A percentile compares a stretch with the other conserved stretches of the same genome.
phyloP scores from a whole-genome alignment of 1,140 invertebrate genomes.

The Hylaeus anthracinus region DNA sequence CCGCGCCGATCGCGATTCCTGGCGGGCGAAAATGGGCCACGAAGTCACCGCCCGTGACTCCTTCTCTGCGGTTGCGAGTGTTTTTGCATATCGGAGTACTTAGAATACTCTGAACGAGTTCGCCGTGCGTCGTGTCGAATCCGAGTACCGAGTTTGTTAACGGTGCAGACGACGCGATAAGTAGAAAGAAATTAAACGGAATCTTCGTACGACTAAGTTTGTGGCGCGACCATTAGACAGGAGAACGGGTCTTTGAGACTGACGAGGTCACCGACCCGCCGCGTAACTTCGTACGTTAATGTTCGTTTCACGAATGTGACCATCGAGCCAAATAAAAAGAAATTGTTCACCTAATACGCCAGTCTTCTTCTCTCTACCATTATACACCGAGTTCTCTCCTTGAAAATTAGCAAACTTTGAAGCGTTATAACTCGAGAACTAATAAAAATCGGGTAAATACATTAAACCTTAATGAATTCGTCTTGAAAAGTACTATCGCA shows the following conservation, averaged over 20 bases:
- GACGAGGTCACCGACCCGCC: constrained; percentile 51
- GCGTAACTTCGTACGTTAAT: constrained; percentile 44
- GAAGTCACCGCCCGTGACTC: background rate
- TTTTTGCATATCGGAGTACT: background rate
- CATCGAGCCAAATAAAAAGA: background rate
- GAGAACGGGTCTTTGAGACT: constrained; percentile 36
- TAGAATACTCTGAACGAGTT: no score
- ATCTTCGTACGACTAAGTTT: constrained; percentile 47
- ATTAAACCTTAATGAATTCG: no score
- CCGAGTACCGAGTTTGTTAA: background rate
- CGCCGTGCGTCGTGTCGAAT: no score
- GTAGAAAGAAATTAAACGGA: constrained; percentile 16
- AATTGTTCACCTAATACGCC: no score
- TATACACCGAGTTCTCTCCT: no score
- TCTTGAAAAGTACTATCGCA: no score
- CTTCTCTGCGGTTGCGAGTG: background rate
- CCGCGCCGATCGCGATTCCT: constrained; percentile 17
- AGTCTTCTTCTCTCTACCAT: no score
- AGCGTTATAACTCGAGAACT: no score
- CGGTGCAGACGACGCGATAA: background rate
- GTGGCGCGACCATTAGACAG: constrained; percentile 48
- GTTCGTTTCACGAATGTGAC: constrained; percentile 31
- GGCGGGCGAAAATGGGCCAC: background rate
- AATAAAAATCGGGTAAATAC: no score
- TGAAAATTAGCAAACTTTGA: no score